Base-by-base conservation (phyloP, 1,140 invertebrate genomes). In the Aphelenchoides avenae region DNA sequence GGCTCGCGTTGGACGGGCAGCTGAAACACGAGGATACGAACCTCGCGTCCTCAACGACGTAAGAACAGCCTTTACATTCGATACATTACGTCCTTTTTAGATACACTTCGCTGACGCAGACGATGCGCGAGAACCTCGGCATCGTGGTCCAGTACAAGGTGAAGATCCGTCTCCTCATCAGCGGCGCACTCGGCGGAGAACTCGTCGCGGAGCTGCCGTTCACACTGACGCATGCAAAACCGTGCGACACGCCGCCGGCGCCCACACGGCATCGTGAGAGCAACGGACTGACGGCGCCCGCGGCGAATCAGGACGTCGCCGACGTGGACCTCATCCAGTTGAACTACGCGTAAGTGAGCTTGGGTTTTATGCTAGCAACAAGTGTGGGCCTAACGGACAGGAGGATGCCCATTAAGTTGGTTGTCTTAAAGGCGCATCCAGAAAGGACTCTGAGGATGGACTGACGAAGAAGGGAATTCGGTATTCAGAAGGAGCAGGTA, bases 71-170 rank as follows among this genome's bases (percentile, higher is more conserved):
- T n/a, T n/a, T n/a, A n/a, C n/a, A n/a, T n/a, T n/a, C n/a, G n/a
- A n/a, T n/a, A n/a, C n/a, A n/a, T n/a, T n/a, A n/a, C n/a, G n/a
- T 7, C 43, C 56, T 13, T 51, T 62, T 9, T 34, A 61, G 56
- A 22, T 60, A 57, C 33, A 48, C 83, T 85, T 64, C 88, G n/a
- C 13, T 59, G 1, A 59, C 57, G 34, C 91, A 68, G 22, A 50
- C 62, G 2, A 44, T 64, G 77, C 86, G 89, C 70, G 91, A 94
- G 81, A 93, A 91, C 78, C 84, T 98, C 70, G 94, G 93, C 44
- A 98, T 98, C 70, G 93, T 98, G 78, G 94, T 98, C 44, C 91
- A 95, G 79, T 98, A 98, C 81, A 97, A 96, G 84, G 94, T 98
- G 48, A 93, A 95, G 82, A 84, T 98, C 48, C 89, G 97, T 44